These are phyloP conservation scores for Drosophila kanekoi DNA, from an alignment of 2,888 invertebrate species.

Conservation along the genomic window DNA sequence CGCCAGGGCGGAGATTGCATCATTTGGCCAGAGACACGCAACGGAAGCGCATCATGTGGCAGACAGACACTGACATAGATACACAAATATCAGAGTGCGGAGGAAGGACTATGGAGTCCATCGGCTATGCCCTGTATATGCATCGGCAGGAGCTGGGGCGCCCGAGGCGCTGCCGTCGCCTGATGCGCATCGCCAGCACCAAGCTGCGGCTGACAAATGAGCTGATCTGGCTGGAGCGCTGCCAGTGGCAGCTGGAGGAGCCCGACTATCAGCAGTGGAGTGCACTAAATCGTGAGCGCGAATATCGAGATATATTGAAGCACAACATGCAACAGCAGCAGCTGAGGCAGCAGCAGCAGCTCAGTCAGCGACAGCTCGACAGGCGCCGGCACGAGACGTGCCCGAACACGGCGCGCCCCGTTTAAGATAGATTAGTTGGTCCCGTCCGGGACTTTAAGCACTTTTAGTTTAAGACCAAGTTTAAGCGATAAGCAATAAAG, in stretches of 20 bases:
- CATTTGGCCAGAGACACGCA: slow-evolving; percentile 52
- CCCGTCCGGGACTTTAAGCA: slow-evolving; percentile 14
- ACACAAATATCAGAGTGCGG: slow-evolving; percentile 20
- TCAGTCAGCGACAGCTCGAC: slow-evolving; percentile 11
- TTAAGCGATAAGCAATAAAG: slow-evolving; percentile 45
- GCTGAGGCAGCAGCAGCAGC: slow-evolving; percentile 39
- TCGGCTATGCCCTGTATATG: slow-evolving; percentile 66
- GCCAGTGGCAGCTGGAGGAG: slow-evolving; percentile 53
- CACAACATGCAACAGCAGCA: slow-evolving; percentile 55
- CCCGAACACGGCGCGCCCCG: not conserved
- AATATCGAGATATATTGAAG: slow-evolving; percentile 56
- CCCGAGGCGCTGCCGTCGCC: slow-evolving; percentile 43
- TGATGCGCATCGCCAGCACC: slow-evolving; percentile 63
- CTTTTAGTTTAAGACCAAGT: slow-evolving; percentile 13
- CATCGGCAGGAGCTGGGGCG: slow-evolving; percentile 65
- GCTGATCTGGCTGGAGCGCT: slow-evolving; percentile 54
- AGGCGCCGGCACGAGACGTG: not conserved
- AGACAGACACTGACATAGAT: not conserved
- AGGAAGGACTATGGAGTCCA: slow-evolving; percentile 15
- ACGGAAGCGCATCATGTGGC: slow-evolving; percentile 19
- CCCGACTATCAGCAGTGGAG: slow-evolving; percentile 46
- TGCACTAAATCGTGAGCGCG: slow-evolving; percentile 58
- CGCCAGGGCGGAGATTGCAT: slow-evolving; percentile 56
- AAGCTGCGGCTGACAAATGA: slow-evolving; percentile 72
- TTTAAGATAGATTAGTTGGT: slow-evolving; percentile 19